Base-by-base conservation (phyloP, 2,113 vertebrate species). In the Xiphorhynchus elegans region DNA sequence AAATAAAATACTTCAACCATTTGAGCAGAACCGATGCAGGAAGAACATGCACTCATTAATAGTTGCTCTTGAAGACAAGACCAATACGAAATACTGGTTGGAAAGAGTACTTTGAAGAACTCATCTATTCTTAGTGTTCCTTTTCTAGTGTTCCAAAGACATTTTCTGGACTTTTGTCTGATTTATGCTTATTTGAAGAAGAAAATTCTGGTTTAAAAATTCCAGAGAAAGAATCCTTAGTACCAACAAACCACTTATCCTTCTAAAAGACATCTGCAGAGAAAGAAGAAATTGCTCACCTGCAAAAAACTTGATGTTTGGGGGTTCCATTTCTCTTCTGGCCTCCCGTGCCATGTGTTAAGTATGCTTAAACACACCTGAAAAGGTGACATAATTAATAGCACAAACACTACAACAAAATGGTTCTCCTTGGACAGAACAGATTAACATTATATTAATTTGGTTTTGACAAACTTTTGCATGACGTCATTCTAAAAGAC, bases 331-430 rank as follows among this genome's bases (percentile, higher is more conserved):
- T 99, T 99, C 96, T 99, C 99, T 98, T 99, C 99, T 35, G 99
- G 99, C 97, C 99, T 98, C 70, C 99, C 99, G 40, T 99, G 99
- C 99, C 99, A 99, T 0, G 99, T 99, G 97, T 99, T 99, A 68
- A 99, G 98, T 96, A 99, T 99, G 96, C 99, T 99, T 99, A 99
- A 99, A 98, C 99, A 99, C 87, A 99, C 99, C 99, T 99, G 94
- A 86, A 91, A 74, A 40, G 33, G 37, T 47, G 64, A 95, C 56
- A 86, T 29, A 17, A 63, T 80, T 93, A 86, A 76, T 75, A 80
- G 6, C 76, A 62, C 20, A 94, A 91, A 83, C 28, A 92, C 7
- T 26, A 47, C 0, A 4, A 59, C 42, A 18, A 77, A 56, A 49
- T 63, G 31, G 4, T 56, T 77, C 37, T 88, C 23, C 39, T 72